Percentiles rank a stretch among this genome's conserved stretches.
phyloP scores from a whole-genome alignment of 2,113 vertebrate genomes.

The Taxidea taxus region DNA sequence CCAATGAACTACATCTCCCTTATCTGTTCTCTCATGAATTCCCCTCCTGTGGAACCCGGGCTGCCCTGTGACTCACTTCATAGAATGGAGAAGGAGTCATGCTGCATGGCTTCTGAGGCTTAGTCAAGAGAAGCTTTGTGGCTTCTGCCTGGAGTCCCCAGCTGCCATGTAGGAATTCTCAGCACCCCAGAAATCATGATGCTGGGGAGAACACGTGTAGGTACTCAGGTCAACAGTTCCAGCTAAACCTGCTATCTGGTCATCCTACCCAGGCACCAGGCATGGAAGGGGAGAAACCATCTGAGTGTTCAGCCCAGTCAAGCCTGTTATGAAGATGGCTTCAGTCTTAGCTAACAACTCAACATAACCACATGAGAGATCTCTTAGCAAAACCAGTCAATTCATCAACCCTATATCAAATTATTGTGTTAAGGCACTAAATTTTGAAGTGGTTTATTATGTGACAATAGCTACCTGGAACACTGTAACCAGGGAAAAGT shows the following conservation, averaged over 20 bases:
- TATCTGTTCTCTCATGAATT: background rate
- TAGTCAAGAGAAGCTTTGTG: background rate
- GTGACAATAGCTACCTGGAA: background rate
- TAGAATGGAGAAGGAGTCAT: background rate
- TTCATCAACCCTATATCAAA: background rate
- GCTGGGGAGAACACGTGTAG: background rate
- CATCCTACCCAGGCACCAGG: background rate
- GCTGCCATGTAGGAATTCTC: background rate
- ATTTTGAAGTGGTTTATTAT: background rate
- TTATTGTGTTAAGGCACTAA: background rate
- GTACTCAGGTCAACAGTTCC: background rate
- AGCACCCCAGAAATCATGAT: fast-evolving
- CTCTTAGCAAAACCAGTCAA: background rate
- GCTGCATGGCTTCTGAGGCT: background rate
- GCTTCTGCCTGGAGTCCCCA: background rate
- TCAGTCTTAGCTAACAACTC: background rate
- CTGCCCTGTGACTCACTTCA: background rate
- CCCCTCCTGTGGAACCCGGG: background rate
- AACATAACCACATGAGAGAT: background rate
- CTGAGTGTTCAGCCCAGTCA: background rate
- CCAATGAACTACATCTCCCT: background rate
- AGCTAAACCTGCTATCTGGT: background rate
- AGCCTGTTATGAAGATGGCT: background rate
- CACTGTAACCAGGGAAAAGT: background rate
- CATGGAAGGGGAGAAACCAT: background rate